A percentile compares a stretch with the other conserved stretches of the same genome.
phyloP scores from a whole-genome alignment of 2,888 invertebrate genomes.

The Papilio demoleus region DNA sequence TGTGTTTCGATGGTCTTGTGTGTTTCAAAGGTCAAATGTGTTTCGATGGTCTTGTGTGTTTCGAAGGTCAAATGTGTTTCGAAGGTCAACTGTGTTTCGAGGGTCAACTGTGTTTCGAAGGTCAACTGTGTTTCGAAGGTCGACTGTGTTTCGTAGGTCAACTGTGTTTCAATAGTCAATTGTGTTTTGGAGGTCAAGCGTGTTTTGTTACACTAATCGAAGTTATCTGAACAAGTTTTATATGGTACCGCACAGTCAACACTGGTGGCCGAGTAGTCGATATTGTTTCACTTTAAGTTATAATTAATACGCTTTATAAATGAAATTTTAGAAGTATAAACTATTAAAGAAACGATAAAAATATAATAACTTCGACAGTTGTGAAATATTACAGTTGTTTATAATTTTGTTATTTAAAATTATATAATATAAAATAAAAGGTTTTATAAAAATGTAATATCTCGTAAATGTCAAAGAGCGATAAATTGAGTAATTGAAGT shows the following conservation, averaged over 20 bases:
- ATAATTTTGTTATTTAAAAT: not conserved
- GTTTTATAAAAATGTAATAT: not conserved
- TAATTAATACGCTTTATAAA: slow-evolving; percentile 13
- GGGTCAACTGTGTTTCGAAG: no score
- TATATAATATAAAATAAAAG: not conserved
- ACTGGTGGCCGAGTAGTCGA: slow-evolving; percentile 13
- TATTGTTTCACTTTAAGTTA: slow-evolving; percentile 24
- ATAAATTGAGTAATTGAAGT: no score
- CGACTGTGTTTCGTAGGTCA: no score
- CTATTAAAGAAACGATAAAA: not conserved
- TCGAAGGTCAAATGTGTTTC: not conserved
- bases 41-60: not conserved
- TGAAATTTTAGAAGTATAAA: slow-evolving; percentile 13
- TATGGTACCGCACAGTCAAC: slow-evolving; percentile 1
- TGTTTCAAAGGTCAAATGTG: not conserved
- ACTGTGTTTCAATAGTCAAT: no score
- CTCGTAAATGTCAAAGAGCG: not conserved
- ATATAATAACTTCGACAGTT: not conserved
- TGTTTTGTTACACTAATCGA: no score
- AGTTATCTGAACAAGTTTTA: not conserved
- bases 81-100: not conserved
- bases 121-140: no score
- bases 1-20: not conserved
- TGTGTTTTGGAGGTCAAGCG: no score
- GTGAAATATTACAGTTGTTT: not conserved